Evolutionary conservation across 2,797 vertebrate genomes (phyloP).

Genomic region (Capromys pilorides): DNA sequence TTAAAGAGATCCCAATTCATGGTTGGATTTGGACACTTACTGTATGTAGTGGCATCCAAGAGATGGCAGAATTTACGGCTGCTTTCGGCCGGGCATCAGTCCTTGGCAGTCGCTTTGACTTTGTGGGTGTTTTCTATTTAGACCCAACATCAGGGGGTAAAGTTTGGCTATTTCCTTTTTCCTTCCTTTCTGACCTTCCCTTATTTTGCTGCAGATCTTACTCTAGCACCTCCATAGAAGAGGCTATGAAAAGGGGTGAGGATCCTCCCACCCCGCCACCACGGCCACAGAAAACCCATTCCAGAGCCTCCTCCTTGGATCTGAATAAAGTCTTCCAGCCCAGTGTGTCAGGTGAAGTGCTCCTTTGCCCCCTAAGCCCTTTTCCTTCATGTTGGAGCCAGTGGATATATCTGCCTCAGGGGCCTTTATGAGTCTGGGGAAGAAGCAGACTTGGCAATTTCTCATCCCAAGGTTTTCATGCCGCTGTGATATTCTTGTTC

Average conservation of each 20-base stretch:
- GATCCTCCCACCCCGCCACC: slow-evolving; percentile 96
- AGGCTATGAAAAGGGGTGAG: slow-evolving; percentile 95
- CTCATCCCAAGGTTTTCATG: neutral
- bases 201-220: slow-evolving; percentile 90
- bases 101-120: slow-evolving; percentile 44
- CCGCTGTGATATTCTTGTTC: slow-evolving; percentile 33
- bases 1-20: neutral
- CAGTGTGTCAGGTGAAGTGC: slow-evolving; percentile 88
- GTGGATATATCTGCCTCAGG: neutral
- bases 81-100: neutral
- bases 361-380: neutral
- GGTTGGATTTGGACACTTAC: neutral
- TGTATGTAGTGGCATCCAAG: neutral
- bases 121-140: slow-evolving; percentile 58
- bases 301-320: slow-evolving; percentile 97
- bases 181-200: slow-evolving; percentile 70
- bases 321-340: slow-evolving; percentile 98
- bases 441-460: neutral
- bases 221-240: slow-evolving; percentile 96
- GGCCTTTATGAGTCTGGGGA: neutral
- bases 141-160: slow-evolving; percentile 44
- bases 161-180: slow-evolving; percentile 63
- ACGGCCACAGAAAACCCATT: slow-evolving; percentile 96
- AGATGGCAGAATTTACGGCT: neutral
- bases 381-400: slow-evolving; percentile 40